phyloP scores from a whole-genome alignment of 1,140 invertebrate genomes.

The Parapsyche elsis region DNA sequence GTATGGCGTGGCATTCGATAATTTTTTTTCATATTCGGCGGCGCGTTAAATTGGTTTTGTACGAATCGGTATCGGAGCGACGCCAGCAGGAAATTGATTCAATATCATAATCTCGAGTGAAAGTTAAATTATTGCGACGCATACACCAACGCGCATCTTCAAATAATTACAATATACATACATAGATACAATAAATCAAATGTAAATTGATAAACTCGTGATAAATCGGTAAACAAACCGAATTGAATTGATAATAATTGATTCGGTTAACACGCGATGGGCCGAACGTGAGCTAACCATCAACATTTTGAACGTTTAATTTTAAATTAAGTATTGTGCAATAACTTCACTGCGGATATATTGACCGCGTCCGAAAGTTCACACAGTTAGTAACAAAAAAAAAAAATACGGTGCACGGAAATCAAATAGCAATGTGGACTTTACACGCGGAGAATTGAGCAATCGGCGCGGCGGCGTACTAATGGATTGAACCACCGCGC shows the following conservation, averaged over 20 bases:
- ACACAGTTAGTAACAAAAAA: too few species aligned
- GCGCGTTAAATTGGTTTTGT: constrained; percentile 29
- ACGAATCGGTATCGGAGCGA: not conserved
- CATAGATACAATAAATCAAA: not conserved
- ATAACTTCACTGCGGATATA: too few species aligned
- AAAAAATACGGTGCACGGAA: too few species aligned
- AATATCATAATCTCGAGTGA: constrained; percentile 10
- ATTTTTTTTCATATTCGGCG: not conserved
- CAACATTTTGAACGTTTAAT: too few species aligned
- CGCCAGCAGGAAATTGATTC: constrained; percentile 20
- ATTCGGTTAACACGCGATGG: constrained; percentile 2
- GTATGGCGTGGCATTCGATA: not conserved
- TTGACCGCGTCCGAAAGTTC: too few species aligned
- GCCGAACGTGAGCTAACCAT: not conserved
- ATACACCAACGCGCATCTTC: too few species aligned
- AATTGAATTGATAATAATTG: constrained; percentile 26
- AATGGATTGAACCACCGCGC: not conserved
- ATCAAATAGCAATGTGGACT: too few species aligned
- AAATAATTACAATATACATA: too few species aligned
- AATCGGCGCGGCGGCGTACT: too few species aligned
- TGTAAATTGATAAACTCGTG: not conserved
- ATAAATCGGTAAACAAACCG: constrained; percentile 1
- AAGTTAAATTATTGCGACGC: constrained; percentile 6
- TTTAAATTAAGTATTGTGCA: too few species aligned
- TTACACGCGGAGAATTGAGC: too few species aligned